Percentiles rank a stretch among this genome's conserved stretches.
These are phyloP conservation scores for Hirudo medicinalis DNA, from an alignment of 1,140 invertebrate species.

Conservation along the genomic window DNA sequence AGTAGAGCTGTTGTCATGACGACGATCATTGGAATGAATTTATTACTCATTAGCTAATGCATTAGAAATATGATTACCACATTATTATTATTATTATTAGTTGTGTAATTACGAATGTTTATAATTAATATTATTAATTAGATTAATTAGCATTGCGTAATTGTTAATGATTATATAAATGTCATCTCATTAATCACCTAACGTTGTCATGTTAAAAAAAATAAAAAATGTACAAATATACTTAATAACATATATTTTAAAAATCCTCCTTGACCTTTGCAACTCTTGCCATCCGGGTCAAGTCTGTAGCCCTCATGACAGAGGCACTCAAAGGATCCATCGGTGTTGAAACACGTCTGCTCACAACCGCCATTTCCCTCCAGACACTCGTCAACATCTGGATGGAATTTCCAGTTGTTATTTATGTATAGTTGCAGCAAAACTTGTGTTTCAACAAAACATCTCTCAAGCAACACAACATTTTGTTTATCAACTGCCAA, in stretches of 20 bases:
- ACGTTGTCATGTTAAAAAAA: not conserved
- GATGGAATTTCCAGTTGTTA: too few species aligned
- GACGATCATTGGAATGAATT: too few species aligned
- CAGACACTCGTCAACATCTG: slow-evolving; percentile 31
- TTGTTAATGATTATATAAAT: not conserved
- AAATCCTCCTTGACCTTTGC: slow-evolving; percentile 20
- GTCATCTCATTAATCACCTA: not conserved
- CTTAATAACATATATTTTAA: too few species aligned
- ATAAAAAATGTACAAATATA: too few species aligned
- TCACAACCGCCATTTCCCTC: slow-evolving; percentile 35
- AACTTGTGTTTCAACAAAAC: too few species aligned
- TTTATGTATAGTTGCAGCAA: too few species aligned
- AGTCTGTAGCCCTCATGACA: slow-evolving; percentile 44
- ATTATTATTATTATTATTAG: slow-evolving; percentile 8
- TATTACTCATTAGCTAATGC: too few species aligned
- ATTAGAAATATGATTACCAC: not conserved
- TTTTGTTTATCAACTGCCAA: too few species aligned
- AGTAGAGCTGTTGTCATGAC: too few species aligned
- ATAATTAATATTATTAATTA: slow-evolving; percentile 6
- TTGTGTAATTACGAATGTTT: not conserved
- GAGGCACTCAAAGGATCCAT: slow-evolving; percentile 40
- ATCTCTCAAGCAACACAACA: too few species aligned
- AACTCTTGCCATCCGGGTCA: slow-evolving; percentile 40
- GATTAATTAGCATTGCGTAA: not conserved
- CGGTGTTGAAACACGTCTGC: slow-evolving; percentile 30